Conservation (phyloP, 2,888 invertebrate species). For the Platynereis dumerilii region DNA sequence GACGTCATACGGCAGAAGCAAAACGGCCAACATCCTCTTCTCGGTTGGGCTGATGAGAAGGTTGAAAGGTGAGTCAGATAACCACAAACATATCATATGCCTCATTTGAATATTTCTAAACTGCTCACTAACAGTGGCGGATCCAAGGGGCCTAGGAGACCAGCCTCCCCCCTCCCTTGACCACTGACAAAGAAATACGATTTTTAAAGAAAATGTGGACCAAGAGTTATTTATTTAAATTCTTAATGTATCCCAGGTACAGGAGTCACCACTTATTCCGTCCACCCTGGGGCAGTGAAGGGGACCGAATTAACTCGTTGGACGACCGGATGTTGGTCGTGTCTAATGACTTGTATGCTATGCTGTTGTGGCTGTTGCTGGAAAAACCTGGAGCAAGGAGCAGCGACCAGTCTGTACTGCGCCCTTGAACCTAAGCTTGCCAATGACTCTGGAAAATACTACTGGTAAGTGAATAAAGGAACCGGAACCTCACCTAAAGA, state of each 20-base stretch:
- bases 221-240: no score
- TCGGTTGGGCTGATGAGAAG: slow-evolving; percentile 37
- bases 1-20: slow-evolving; percentile 39
- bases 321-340: slow-evolving; percentile 37
- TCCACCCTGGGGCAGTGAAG: slow-evolving; percentile 32
- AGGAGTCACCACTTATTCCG: slow-evolving; percentile 29
- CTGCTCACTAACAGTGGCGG: no score
- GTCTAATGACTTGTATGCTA: slow-evolving; percentile 41
- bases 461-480: slow-evolving; percentile 51
- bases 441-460: slow-evolving; percentile 50
- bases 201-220: no score
- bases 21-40: slow-evolving; percentile 45
- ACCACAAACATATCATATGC: no score
- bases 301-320: slow-evolving; percentile 37
- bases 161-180: no score
- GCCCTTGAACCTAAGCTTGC: slow-evolving; percentile 46
- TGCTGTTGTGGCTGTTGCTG: slow-evolving; percentile 43
- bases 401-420: slow-evolving; percentile 51
- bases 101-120: no score
- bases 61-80: slow-evolving; percentile 35
- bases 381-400: slow-evolving; percentile 49
- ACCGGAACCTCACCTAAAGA: no score
- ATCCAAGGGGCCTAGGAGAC: no score
- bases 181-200: no score
- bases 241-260: slow-evolving; percentile 13